Conservation (phyloP, 35 echinoderm and acorn worm genomes). For the Eucidaris tribuloides region DNA sequence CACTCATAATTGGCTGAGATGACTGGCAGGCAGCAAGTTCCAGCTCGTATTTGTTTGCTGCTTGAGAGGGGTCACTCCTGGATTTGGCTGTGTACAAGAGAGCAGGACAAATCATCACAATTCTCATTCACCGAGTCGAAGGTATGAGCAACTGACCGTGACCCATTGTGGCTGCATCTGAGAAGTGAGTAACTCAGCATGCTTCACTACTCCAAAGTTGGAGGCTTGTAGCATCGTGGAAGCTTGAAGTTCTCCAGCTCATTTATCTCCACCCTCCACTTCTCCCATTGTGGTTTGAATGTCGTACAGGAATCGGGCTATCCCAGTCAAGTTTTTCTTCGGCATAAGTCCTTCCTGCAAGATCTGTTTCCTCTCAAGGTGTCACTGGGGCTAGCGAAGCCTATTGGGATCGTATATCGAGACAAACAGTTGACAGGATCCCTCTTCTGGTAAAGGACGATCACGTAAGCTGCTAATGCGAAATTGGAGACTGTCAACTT, state of each 20-base stretch:
- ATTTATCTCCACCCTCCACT: not conserved
- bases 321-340: conserved; percentile 51
- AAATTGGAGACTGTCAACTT: conserved; percentile 37
- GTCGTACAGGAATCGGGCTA: not conserved
- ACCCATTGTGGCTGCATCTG: conserved; percentile 48
- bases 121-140: conserved; percentile 43
- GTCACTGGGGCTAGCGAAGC: conserved; percentile 5
- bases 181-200: conserved; percentile 65
- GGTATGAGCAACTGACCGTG: conserved; percentile 64
- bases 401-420: conserved; percentile 47
- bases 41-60: conserved; percentile 46
- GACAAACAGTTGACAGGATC: conserved; percentile 10
- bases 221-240: conserved; percentile 50
- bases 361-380: conserved; percentile 6
- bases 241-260: conserved; percentile 17
- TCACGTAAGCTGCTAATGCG: not conserved
- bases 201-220: conserved; percentile 14
- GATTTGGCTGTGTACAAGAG: conserved; percentile 55
- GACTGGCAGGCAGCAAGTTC: conserved; percentile 41
- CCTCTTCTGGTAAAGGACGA: conserved; percentile 29
- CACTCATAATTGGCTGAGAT: conserved; percentile 20
- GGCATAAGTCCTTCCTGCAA: conserved; percentile 67
- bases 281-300: not conserved
- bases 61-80: conserved; percentile 41
- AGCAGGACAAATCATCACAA: conserved; percentile 1